Evolutionary conservation across 1,140 invertebrate species (phyloP).

Genomic region (Drepana arcuata): DNA sequence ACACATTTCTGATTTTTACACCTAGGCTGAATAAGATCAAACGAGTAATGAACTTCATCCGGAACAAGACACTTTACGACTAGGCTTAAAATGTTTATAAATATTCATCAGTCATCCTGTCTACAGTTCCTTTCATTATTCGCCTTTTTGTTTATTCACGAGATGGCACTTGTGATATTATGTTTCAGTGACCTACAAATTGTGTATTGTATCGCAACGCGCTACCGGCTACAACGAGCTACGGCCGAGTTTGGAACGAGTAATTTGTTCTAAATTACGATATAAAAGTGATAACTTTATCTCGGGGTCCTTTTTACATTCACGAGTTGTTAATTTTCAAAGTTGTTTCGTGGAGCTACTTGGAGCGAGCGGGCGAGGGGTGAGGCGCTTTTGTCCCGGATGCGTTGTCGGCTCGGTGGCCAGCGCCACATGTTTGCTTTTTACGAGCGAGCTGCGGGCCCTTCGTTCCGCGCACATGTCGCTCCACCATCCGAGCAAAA

Average conservation of each 20-base stretch:
- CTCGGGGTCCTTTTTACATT: too few relatives aligned
- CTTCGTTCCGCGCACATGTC: constrained; percentile 16
- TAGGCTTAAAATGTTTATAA: constrained; percentile 13
- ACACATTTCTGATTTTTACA: constrained; percentile 6
- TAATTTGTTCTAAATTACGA: too few relatives aligned
- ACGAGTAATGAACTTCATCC: constrained; percentile 9
- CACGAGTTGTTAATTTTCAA: too few relatives aligned
- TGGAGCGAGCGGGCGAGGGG: too few relatives aligned
- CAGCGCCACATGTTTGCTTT: constrained; percentile 21
- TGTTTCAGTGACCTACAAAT: too few relatives aligned
- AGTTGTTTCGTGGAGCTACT: too few relatives aligned
- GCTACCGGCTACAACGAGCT: too few relatives aligned
- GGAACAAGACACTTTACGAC: constrained; percentile 4
- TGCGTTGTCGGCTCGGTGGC: constrained; percentile 3
- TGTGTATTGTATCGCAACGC: too few relatives aligned
- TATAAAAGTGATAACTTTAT: too few relatives aligned
- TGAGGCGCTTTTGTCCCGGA: constrained; percentile 12
- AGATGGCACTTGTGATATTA: too few relatives aligned
- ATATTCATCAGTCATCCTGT: constrained; percentile 16
- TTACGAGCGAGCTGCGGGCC: constrained; percentile 10
- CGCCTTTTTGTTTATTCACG: constrained; percentile 14
- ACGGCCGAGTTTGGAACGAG: too few relatives aligned
- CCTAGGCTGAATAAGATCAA: constrained; percentile 10
- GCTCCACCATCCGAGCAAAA: constrained; percentile 9
- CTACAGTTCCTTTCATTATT: constrained; percentile 10